Base-by-base conservation (phyloP, 2,113 vertebrate genomes). In the Antechinus flavipes region DNA sequence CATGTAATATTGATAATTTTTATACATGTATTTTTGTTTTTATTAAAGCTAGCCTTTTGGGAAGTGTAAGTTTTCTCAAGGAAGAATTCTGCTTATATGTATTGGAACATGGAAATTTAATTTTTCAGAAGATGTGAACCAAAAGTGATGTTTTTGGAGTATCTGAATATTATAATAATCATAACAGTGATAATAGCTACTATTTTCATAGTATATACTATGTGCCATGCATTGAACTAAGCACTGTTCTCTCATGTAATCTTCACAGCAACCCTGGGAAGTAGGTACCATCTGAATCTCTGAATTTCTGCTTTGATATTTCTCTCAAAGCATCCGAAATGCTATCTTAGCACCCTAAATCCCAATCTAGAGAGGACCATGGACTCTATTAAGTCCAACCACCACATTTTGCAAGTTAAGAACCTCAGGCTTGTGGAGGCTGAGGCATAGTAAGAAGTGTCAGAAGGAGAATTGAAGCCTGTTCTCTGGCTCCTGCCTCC, bases 11-110 rank as follows among this genome's bases (percentile, higher is more conserved):
- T 84, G 2, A 84, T 84, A 68, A 53, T n/a, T 8, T 89, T 91
- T 91, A 94, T 46, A 2, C n/a, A 42, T 84, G 68, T 42, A 23
- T 35, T 76, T n/a, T 30, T 61, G 30, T 91, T 47, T 46, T 25
- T 19, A 42, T 89, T 90, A 93, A n/a, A 92, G 27, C 50, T 24
- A 52, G 47, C 54, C 95, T 11, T 94, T 92, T 93, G 42, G 50
- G 54, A n/a, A 93, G 93, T 76, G 54, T 68, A 92, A 91, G n/a
- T 95, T 94, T 46, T 94, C 1, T 6, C 27, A 61, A 95, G 30
- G 46, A 6, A 11, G 8, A 92, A 53, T 22, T 92, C n/a, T 84
- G 9, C 5, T 25, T 89, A 30, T 30, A 76, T 76, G 35, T n/a
- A n/a, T 16, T 35, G 61, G 35, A 49, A 76, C 22, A 61, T 61